Evolutionary conservation across 2,888 invertebrate genomes (phyloP), one percentile per base, ranked within the genome.

Genomic region (Synergus gifuensis): DNA sequence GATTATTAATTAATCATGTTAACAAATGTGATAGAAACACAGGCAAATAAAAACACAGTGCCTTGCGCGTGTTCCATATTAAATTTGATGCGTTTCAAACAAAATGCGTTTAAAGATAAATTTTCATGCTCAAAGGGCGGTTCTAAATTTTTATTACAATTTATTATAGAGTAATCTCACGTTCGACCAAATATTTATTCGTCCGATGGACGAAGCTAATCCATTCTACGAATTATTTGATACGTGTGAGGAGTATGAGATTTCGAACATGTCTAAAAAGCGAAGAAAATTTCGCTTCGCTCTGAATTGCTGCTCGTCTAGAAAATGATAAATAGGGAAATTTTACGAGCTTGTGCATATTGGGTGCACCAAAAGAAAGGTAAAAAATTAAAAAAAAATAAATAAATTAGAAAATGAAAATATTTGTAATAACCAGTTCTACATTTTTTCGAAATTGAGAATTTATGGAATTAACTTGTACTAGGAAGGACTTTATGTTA

Each of bases 131-230:
- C 85, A 64, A 77, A 78, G 82, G 83, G 78, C 79, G 76, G 83
- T 85, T 85, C 84, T 87, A 86, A 85, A 86, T 83, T 84, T 87
- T 82, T 86, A 84, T 88, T 90, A 83, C 88, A 90, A 88, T 90
- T 90, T 85, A 87, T 91, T 91, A 82, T 91, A 91, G 91, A 91
- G 86, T 90, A 89, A 89, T 90, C 85, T 89, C 87, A 89, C 88
- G 85, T 86, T 89, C 88, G 88, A 90, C 88, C 88, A 88, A 90
- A 88, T 90, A 89, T 88, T 86, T 88, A 86, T 88, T 88, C 88
- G 85, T 87, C 87, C 87, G 86, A 88, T 87, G 82, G 88, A 87
- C 81, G 88, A 89, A 84, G 86, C 86, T 86, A 87, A 82, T 82
- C 83, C 85, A 83, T 84, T 81, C 87, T 84, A 83, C 83, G 86